Evolutionary conservation across 2,797 vertebrate species (phyloP).

Genomic region (Phalloptychus januarius): DNA sequence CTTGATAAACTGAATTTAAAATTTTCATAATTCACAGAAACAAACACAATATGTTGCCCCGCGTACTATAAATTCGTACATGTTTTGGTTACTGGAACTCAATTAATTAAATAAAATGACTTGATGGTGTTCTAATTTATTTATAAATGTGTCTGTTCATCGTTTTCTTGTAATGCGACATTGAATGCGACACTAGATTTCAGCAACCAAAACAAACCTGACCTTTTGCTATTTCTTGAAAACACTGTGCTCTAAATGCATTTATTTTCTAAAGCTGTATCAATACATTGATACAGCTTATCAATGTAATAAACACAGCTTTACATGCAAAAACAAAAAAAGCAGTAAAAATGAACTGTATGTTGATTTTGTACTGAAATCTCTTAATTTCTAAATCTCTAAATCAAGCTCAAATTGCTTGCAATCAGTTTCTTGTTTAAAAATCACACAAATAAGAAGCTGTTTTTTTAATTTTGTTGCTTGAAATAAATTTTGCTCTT

Average conservation of each 20-base stretch:
- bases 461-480: not conserved
- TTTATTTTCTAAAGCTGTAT: no score
- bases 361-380: not conserved
- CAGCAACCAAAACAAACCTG: not conserved
- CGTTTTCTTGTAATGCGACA: not conserved
- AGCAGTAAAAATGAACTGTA: not conserved
- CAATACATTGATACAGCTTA: no score
- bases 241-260: not conserved
- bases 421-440: not conserved
- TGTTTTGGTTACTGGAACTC: not conserved
- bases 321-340: not conserved
- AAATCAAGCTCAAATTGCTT: not conserved
- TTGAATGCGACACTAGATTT: not conserved
- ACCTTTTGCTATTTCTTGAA: not conserved
- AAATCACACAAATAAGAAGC: not conserved
- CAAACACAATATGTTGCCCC: not conserved
- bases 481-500: not conserved
- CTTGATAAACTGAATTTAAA: not conserved
- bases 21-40: not conserved
- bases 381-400: not conserved
- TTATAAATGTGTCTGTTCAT: not conserved
- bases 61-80: not conserved
- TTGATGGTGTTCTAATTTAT: not conserved
- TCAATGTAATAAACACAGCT: not conserved
- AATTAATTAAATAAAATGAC: not conserved